Percentiles rank a stretch among this genome's conserved stretches.
These are phyloP conservation scores for Cephus pygmeus DNA, from an alignment of 2,888 invertebrate genomes.

Conservation along the genomic window DNA sequence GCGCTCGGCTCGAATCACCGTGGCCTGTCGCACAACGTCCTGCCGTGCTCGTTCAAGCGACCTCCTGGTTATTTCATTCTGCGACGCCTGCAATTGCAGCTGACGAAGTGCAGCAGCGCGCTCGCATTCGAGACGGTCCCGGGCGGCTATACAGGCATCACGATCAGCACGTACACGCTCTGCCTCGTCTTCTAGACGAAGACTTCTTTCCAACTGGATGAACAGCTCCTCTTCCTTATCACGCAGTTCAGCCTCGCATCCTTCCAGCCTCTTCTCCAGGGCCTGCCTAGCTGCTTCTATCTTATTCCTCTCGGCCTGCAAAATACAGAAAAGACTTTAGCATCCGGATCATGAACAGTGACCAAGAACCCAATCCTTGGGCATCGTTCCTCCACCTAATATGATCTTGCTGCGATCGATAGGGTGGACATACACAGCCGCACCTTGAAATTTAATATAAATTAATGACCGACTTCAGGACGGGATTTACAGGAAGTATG, in stretches of 20 bases:
- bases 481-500: conserved; percentile 28
- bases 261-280: conserved; percentile 69
- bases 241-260: conserved; percentile 69
- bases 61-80: conserved; percentile 70
- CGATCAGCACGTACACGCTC: conserved; percentile 54
- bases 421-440: conserved; percentile 16
- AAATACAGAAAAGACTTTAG: conserved; percentile 22
- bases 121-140: conserved; percentile 54
- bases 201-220: conserved; percentile 70
- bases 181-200: conserved; percentile 70
- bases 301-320: conserved; percentile 71
- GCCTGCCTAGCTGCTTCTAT: conserved; percentile 68
- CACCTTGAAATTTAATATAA: conserved; percentile 34
- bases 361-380: neutral
- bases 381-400: neutral
- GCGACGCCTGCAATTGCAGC: conserved; percentile 70
- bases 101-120: conserved; percentile 60
- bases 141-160: conserved; percentile 50
- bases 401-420: neutral
- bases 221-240: conserved; percentile 74
- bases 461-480: conserved; percentile 29
- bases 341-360: neutral
- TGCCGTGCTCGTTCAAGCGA: conserved; percentile 71
- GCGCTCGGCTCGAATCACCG: conserved; percentile 70
- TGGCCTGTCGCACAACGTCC: conserved; percentile 72